These are phyloP conservation scores for Cygnus olor DNA, from an alignment of 2,797 vertebrate genomes.

Conservation along the genomic window DNA sequence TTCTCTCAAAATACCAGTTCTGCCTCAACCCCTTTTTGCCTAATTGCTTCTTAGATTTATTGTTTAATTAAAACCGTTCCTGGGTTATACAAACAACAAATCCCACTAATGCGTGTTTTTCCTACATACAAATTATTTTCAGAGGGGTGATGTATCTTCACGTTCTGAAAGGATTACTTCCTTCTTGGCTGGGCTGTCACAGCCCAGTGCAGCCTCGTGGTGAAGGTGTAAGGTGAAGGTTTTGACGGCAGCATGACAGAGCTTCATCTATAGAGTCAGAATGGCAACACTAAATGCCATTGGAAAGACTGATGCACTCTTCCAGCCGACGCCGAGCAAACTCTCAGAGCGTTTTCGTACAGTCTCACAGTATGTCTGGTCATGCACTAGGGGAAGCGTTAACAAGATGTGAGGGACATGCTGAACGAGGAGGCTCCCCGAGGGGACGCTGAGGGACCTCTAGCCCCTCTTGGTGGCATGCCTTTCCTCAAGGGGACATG, in stretches of 20 bases:
- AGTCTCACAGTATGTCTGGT: background rate
- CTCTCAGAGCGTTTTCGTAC: conserved; percentile 44
- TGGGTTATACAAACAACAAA: conserved; percentile 65
- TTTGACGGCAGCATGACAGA: conserved; percentile 49
- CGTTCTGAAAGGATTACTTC: background rate
- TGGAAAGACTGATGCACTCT: conserved; percentile 64
- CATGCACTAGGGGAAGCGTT: background rate
- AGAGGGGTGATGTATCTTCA: conserved; percentile 44
- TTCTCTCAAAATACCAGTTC: conserved; percentile 65
- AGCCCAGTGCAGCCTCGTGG: conserved; percentile 20
- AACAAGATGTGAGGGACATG: background rate
- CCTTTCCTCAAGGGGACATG: background rate
- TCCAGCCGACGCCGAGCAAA: background rate
- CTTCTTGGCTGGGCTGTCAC: conserved; percentile 1
- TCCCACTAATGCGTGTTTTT: conserved; percentile 52
- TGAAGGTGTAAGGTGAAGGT: conserved; percentile 41
- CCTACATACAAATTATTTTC: conserved; percentile 52
- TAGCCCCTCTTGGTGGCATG: background rate
- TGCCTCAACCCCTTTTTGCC: conserved; percentile 58
- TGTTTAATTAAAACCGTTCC: conserved; percentile 71
- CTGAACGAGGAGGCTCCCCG: background rate
- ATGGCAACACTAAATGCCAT: conserved; percentile 44
- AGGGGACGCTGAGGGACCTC: background rate
- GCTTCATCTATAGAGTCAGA: conserved; percentile 45
- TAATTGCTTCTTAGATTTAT: conserved; percentile 73